Evolutionary conservation across 2,888 invertebrate genomes (phyloP).

Genomic region (Stomorhina lunata): DNA sequence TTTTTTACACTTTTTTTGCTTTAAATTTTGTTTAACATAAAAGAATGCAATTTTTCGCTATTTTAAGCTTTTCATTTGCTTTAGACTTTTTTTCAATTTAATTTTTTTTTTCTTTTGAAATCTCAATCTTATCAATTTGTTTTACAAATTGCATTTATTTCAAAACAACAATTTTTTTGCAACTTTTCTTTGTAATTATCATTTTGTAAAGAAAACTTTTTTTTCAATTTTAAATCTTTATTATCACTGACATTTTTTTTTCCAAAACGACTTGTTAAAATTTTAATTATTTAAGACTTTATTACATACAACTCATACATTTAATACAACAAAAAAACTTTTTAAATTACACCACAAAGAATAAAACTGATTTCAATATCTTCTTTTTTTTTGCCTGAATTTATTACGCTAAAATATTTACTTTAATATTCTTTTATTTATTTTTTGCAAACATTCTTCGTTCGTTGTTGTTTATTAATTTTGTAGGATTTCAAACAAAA

Average conservation of each 20-base stretch:
- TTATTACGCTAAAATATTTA: neutral
- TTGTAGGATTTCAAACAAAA: too few species aligned
- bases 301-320: neutral
- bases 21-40: neutral
- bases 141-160: neutral
- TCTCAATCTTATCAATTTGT: constrained; percentile 8
- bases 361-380: neutral
- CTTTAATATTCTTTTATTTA: neutral
- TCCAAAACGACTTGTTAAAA: neutral
- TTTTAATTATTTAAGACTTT: neutral
- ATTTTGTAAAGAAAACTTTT: neutral
- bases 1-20: neutral
- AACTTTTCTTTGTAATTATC: neutral
- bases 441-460: constrained; percentile 2
- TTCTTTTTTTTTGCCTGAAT: neutral
- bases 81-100: neutral
- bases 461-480: constrained; percentile 12
- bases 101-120: neutral
- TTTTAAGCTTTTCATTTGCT: neutral
- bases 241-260: neutral
- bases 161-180: neutral
- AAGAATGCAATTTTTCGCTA: neutral
- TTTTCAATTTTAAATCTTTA: neutral
- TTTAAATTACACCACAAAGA: neutral
- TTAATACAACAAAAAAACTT: neutral